Evolutionary conservation across 2,797 vertebrate genomes (phyloP).

Genomic region (Sebastes iracundus): DNA sequence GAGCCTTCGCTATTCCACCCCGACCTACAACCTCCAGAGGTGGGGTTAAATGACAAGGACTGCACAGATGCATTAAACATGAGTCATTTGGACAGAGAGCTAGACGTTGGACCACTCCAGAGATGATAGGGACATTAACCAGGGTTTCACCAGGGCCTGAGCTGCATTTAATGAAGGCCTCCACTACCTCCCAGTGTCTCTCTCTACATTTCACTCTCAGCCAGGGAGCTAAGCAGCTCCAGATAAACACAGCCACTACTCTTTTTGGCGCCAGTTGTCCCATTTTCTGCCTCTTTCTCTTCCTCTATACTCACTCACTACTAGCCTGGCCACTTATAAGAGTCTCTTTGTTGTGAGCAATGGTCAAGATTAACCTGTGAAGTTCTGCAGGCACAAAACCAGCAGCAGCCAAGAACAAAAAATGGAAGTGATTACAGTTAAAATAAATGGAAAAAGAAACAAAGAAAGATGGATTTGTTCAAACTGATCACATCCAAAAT

Average conservation of each 20-base stretch:
- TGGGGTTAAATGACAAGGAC: slow-evolving; percentile 80
- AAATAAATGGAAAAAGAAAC: not conserved
- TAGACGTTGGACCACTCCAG: slow-evolving; percentile 69
- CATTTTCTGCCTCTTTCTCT: slow-evolving; percentile 9
- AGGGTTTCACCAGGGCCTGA: slow-evolving; percentile 76
- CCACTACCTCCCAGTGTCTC: slow-evolving; percentile 57
- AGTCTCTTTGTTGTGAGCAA: not conserved
- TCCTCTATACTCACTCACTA: not conserved
- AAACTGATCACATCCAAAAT: not conserved
- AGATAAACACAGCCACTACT: slow-evolving; percentile 55
- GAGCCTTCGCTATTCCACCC: slow-evolving; percentile 47
- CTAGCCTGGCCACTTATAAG: not conserved
- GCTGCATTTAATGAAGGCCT: slow-evolving; percentile 81
- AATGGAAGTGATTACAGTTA: not conserved
- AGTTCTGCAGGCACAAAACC: not conserved
- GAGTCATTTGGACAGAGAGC: slow-evolving; percentile 76
- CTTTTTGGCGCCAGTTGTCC: slow-evolving; percentile 33
- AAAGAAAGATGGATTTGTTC: not conserved
- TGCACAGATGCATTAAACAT: slow-evolving; percentile 83
- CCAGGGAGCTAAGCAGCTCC: slow-evolving; percentile 61
- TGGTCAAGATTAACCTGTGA: not conserved
- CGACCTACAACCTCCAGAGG: slow-evolving; percentile 65
- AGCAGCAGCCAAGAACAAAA: not conserved
- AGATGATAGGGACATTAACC: slow-evolving; percentile 82
- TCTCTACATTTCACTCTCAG: slow-evolving; percentile 64